Conservation (phyloP, 1,140 invertebrate genomes). For the Lepidurus apus region DNA sequence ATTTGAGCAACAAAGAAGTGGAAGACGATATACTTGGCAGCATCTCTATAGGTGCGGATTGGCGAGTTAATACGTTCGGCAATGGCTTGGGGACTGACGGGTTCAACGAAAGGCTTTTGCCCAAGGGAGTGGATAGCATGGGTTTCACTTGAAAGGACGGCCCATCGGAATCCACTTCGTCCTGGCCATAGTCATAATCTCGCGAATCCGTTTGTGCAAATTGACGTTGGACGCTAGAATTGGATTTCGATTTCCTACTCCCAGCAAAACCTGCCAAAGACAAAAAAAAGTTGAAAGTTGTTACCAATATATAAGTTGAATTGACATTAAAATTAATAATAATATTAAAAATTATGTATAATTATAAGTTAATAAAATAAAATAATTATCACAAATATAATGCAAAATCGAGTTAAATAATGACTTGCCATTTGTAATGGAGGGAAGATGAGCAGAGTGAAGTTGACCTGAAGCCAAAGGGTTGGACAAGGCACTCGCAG, state of each 20-base stretch:
- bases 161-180: background rate
- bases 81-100: conserved; percentile 5
- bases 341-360: too few species aligned
- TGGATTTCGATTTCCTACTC: background rate
- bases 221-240: background rate
- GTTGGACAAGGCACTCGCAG: background rate
- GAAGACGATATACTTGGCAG: background rate
- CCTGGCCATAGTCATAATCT: background rate
- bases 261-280: background rate
- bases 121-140: background rate
- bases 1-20: background rate
- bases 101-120: background rate
- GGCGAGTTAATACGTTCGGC: background rate
- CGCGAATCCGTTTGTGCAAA: background rate
- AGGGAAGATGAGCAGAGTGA: background rate
- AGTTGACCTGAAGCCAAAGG: background rate
- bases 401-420: background rate
- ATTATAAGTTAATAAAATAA: background rate
- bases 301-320: background rate
- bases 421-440: background rate
- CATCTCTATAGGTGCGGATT: background rate
- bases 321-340: too few species aligned
- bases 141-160: conserved; percentile 1
- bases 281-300: background rate
- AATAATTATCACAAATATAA: background rate